Evolutionary conservation across 1,140 invertebrate genomes (phyloP).

Genomic region (Atopsyche davidsoni): DNA sequence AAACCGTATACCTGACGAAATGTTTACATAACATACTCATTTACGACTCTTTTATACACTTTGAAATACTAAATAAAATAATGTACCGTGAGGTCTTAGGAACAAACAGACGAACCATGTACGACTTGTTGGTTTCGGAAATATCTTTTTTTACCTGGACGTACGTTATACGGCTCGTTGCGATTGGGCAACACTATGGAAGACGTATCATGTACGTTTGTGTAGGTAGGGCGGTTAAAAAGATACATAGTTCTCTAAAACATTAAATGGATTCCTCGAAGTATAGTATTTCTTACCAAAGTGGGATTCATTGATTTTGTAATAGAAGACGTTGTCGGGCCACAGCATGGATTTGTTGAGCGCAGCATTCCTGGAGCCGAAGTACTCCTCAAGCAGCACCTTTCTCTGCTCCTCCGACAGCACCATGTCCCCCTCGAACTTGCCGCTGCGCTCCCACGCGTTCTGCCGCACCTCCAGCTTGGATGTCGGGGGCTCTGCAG

Average conservation of each 20-base stretch:
- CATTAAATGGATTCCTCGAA: neutral
- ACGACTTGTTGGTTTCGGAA: no score
- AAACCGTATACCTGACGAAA: no score
- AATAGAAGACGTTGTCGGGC: slow-evolving; percentile 58
- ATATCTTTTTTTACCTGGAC: no score
- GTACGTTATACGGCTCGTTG: neutral
- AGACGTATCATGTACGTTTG: no score
- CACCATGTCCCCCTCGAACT: slow-evolving; percentile 48
- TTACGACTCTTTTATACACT: no score
- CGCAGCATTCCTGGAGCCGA: slow-evolving; percentile 54
- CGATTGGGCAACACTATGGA: no score
- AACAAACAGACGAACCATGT: no score
- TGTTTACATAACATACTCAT: no score
- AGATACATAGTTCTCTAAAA: neutral
- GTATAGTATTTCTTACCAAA: slow-evolving; percentile 51
- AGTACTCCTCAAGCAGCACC: slow-evolving; percentile 39
- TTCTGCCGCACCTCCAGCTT: slow-evolving; percentile 30
- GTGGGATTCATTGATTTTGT: slow-evolving; percentile 56
- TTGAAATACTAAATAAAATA: no score
- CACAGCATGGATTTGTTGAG: slow-evolving; percentile 54
- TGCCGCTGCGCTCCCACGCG: slow-evolving; percentile 47
- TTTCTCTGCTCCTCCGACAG: slow-evolving; percentile 41
- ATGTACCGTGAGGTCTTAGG: no score
- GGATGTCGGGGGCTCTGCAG: slow-evolving; percentile 32
- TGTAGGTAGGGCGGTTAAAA: no score